phyloP scores from a whole-genome alignment of 2,113 vertebrate species.

The Callipepla californica region DNA sequence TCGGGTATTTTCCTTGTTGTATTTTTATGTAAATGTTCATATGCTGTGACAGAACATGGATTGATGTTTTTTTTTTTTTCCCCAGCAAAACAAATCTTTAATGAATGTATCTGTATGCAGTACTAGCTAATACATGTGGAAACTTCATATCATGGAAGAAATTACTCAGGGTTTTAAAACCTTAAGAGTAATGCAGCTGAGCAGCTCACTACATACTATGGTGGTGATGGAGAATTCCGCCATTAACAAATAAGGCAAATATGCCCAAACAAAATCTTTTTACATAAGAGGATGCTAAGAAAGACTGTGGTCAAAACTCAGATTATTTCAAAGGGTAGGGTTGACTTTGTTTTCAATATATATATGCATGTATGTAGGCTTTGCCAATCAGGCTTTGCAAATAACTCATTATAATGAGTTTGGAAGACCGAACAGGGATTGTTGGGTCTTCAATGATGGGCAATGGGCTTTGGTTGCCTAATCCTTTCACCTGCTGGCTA shows the following conservation, averaged over 20 bases:
- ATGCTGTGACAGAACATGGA: not conserved
- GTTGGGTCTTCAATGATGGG: not conserved
- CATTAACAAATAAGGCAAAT: not conserved
- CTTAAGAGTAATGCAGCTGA: not conserved
- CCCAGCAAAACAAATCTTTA: not conserved
- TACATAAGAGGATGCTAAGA: not conserved
- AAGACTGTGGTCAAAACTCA: not conserved
- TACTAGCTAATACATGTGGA: not conserved
- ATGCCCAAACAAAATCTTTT: not conserved
- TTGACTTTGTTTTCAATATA: not conserved
- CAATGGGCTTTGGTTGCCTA: not conserved
- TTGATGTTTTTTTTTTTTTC: not conserved
- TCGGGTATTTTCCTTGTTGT: not conserved
- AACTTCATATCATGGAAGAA: not conserved
- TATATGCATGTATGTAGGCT: not conserved
- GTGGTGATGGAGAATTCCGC: not conserved
- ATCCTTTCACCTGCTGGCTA: not conserved
- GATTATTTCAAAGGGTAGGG: not conserved
- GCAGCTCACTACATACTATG: not conserved
- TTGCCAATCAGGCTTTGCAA: not conserved
- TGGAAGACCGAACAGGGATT: not conserved
- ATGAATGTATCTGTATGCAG: not conserved
- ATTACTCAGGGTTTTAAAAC: not conserved
- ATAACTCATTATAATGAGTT: not conserved
- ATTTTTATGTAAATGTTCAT: not conserved